Base-by-base conservation (phyloP, 2,888 invertebrate species). In the Sphaerophoria taeniata region DNA sequence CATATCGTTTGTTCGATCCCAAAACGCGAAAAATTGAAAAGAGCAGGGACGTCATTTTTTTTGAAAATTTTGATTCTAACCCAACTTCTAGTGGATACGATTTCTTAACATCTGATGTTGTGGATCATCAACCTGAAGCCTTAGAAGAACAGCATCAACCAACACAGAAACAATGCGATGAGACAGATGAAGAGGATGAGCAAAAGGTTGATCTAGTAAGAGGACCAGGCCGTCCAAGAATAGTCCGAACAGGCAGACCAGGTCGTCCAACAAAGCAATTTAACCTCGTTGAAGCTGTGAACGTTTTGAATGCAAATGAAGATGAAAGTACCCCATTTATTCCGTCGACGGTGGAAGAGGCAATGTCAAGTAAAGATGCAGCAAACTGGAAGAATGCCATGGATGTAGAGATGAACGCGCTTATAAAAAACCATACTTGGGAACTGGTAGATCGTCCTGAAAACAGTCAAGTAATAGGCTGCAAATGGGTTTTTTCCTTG, bases 1-100 rank as follows among this genome's bases (percentile, higher is more conserved):
- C 73, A 7, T 77, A 73, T 53, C 56, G 81, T 11, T 31, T 74
- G 6, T 71, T 65, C 58, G 56, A 69, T 63, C 11, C 16, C 4
- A 60, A 34, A 12, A 77, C 67, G 49, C 24, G n/a, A n/a, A 49
- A 74, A 9, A 47, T 74, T 36, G 56, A 14, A 11, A 14, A 45
- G 0, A 67, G 65, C 12, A 56, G 58, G 11, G 74, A 58, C 39
- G 56, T 74, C 7, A 31, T 39, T 49, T 74, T 74, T 14, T 74
- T 74, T 14, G 65, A 74, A 36, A 34, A 33, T 6, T n/a, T 34
- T 34, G 6, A 56, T 0, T 63, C 49, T 43, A 60, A 34, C 14
- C 33, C 34, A 3, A 43, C 4, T 6, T 31, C 9, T 33, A n/a
- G 12, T 55, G 24, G 4, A 33, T 43, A 36, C 2, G 12, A 63